These are phyloP conservation scores for Machimus atricapillus DNA, from an alignment of 2,888 invertebrate genomes.

Conservation along the genomic window DNA sequence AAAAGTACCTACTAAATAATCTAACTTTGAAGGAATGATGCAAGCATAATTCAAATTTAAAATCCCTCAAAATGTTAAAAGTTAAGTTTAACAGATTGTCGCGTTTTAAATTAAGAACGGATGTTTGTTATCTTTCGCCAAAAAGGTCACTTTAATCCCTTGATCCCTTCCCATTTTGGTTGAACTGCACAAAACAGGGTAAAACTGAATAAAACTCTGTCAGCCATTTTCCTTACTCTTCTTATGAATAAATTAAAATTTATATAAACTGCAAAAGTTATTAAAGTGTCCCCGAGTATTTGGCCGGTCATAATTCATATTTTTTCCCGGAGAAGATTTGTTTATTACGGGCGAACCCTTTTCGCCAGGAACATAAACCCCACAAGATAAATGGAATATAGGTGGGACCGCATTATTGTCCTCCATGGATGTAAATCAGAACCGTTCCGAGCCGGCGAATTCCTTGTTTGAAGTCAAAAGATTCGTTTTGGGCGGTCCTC, in stretches of 20 bases:
- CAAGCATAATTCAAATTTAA: background rate
- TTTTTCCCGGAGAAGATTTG: background rate
- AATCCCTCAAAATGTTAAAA: background rate
- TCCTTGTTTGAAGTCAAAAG: background rate
- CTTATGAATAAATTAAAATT: background rate
- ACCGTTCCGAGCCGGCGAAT: background rate
- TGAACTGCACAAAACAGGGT: background rate
- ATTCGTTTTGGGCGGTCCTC: background rate
- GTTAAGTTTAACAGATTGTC: background rate
- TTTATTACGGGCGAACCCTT: background rate
- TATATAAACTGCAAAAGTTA: background rate
- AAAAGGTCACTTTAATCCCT: background rate
- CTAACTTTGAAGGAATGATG: background rate
- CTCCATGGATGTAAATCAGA: constrained; percentile 15
- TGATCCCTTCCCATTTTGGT: background rate
- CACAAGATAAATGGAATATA: constrained; percentile 11
- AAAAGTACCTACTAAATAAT: background rate
- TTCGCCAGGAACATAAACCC: background rate
- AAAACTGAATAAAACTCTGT: background rate
- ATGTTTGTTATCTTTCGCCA: background rate
- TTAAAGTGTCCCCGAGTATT: background rate
- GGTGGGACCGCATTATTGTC: constrained; percentile 26
- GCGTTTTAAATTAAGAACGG: background rate
- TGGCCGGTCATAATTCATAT: background rate
- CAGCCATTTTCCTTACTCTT: background rate